Evolutionary conservation across 2,797 vertebrate species (phyloP).

Genomic region (Mastacembelus armatus): DNA sequence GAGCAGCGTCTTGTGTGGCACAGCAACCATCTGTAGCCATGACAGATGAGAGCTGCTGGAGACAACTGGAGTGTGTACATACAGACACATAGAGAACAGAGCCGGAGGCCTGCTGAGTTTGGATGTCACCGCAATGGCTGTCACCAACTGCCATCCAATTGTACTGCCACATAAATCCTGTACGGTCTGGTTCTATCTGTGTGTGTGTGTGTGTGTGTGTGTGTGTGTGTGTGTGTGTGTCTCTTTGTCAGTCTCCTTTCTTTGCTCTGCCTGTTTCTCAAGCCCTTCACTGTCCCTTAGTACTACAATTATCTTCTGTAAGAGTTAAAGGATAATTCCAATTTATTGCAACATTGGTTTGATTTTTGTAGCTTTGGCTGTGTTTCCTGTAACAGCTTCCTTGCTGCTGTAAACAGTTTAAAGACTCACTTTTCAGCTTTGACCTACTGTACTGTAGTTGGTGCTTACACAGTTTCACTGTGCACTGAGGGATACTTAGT

Average conservation of each 20-base stretch:
- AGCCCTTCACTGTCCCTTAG: constrained; percentile 6
- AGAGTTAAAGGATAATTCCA: constrained; percentile 27
- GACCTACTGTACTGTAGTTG: too few relatives aligned
- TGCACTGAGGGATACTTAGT: background rate
- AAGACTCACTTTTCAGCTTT: background rate
- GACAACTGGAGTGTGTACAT: constrained; percentile 59
- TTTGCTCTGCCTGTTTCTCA: constrained; percentile 22
- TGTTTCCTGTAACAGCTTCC: background rate
- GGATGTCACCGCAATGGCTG: constrained; percentile 63
- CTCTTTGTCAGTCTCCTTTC: constrained; percentile 15
- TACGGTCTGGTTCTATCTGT: constrained; percentile 33
- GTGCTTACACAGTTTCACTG: too few relatives aligned
- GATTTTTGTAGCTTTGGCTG: background rate
- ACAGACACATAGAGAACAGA: constrained; percentile 52
- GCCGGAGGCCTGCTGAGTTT: constrained; percentile 67
- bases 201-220: background rate
- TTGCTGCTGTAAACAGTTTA: background rate
- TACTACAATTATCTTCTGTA: constrained; percentile 9
- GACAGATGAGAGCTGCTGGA: constrained; percentile 70
- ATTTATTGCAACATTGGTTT: background rate
- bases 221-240: background rate
- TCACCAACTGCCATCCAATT: constrained; percentile 63
- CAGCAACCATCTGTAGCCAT: constrained; percentile 59
- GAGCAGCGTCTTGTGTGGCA: constrained; percentile 44
- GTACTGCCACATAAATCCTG: constrained; percentile 64